Evolutionary conservation across 2,113 vertebrate genomes (phyloP).

Genomic region (Herpailurus yagouaroundi): DNA sequence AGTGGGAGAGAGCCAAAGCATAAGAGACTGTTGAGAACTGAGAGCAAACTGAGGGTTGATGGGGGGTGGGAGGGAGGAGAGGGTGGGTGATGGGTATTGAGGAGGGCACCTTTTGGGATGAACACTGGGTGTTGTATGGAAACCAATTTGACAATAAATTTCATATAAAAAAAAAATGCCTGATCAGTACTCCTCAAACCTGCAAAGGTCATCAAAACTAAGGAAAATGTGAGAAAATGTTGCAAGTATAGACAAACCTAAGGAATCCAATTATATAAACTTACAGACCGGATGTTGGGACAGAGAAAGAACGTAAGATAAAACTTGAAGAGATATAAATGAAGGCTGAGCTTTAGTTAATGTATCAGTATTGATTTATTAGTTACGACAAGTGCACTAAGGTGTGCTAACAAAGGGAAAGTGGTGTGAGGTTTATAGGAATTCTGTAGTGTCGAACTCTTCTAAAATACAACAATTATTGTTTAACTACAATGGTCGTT

Average conservation of each 20-base stretch:
- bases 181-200: neutral
- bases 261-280: neutral
- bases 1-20: no score
- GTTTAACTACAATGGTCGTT: neutral
- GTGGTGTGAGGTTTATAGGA: accelerated
- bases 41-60: no score
- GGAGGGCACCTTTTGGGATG: no score
- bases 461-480: neutral
- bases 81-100: no score
- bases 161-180: no score
- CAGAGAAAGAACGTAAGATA: neutral
- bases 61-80: no score
- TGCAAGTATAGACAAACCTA: neutral
- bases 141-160: no score
- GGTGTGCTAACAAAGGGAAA: neutral
- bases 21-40: no score
- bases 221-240: neutral
- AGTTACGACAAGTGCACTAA: neutral
- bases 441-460: neutral
- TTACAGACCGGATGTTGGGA: neutral
- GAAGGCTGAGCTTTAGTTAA: neutral
- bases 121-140: no score
- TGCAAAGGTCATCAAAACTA: neutral
- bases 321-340: neutral
- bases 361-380: neutral